Evolutionary conservation across 1,140 invertebrate genomes (phyloP).

Genomic region (Laupala kohalensis): DNA sequence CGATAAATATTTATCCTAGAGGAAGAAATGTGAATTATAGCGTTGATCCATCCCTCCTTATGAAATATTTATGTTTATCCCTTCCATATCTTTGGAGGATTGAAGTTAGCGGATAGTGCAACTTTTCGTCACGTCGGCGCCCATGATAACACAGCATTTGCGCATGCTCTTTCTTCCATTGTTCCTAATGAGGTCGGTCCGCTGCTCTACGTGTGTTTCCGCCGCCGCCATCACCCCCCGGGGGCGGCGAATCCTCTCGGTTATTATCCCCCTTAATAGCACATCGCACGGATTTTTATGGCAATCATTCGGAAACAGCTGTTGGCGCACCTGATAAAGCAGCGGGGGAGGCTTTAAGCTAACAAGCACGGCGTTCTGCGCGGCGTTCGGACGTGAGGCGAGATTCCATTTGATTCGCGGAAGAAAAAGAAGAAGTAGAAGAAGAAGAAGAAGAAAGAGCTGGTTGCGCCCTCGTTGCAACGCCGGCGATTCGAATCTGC

Average conservation of each 20-base stretch:
- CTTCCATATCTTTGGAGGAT: too few species aligned
- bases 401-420: neutral
- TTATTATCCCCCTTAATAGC: neutral
- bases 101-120: neutral
- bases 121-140: neutral
- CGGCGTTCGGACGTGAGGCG: neutral
- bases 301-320: neutral
- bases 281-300: neutral
- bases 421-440: too few species aligned
- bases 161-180: neutral
- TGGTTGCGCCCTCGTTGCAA: neutral
- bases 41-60: too few species aligned
- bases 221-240: too few species aligned
- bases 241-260: neutral
- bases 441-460: too few species aligned
- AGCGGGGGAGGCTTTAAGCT: neutral
- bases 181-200: neutral
- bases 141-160: neutral
- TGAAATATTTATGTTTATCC: too few species aligned
- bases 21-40: too few species aligned
- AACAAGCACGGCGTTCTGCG: neutral
- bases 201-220: neutral
- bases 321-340: neutral
- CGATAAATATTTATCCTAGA: too few species aligned
- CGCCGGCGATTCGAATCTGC: neutral